Evolutionary conservation across 2,797 vertebrate genomes (phyloP), one percentile per base, ranked within the genome.

Genomic region (Agapornis canus): DNA sequence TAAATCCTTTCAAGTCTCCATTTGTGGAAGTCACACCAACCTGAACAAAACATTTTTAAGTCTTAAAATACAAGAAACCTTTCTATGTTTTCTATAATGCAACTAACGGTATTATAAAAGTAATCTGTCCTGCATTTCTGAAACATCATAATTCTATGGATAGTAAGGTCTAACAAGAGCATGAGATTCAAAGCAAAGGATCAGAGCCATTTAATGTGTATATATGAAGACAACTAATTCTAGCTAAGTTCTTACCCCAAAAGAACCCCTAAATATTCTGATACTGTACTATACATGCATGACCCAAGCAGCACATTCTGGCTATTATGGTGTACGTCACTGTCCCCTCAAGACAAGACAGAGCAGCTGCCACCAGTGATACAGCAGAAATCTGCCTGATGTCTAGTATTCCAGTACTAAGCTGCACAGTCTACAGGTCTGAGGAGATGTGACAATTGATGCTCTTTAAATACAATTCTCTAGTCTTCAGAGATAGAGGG

Each of bases 1-100:
- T 96, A 97, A 98, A 98, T 96, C 97, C 98, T 96, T 98, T 98
- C 94, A 98, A 94, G 95, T 98, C 98, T 96, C 98, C 97, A 97
- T 97, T 98, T 96, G 98, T 96, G 76, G 97, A 95, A 94, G 97
- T 95, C 96, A 98, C 96, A 96, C 97, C 98, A 97, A 98, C 97
- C 98, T 98, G 91, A 97, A 97, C 61, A 96, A 97, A 96, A 97
- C 45, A 97, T 95, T 95, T 96, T 77, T 35, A 92, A 96, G 40
- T 82, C 70, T 96, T 96, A 94, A 94, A 91, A 92, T 70, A 84
- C 1, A 23, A 66, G 17, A 83, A 92, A 89, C 16, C 18, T 85
- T 97, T 85, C 32, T 71, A 4, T 56, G 47, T 89, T 91, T 82
- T 75, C 59, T 82, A 72, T 66, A 48, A 86, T 25, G n/a, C 61